Evolutionary conservation across 2,797 vertebrate genomes (phyloP), one percentile per base, ranked within the genome.

Genomic region (Masticophis lateralis): DNA sequence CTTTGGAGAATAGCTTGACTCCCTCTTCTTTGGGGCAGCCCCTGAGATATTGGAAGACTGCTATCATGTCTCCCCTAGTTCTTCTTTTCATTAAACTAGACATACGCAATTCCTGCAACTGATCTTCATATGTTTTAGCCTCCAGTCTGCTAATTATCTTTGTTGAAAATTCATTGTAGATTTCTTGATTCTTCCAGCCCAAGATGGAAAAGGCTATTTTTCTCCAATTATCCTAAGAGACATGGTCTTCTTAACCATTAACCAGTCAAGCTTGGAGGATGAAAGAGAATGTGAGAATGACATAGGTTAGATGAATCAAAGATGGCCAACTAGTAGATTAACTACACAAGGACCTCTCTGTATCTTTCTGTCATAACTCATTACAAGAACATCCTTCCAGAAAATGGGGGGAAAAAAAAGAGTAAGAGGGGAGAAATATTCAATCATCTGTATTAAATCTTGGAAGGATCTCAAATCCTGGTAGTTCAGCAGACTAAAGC

Each of bases 241-340:
- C 91, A 91, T 63, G 47, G 94, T 92, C 93, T 93, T 92, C 47
- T 51, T 51, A 83, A 59, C 91, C 90, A 88, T 95, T 95, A 95
- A 94, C 91, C 92, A 92, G 47, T 92, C 89, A 95, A 91, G 93
- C 95, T 95, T 94, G 92, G 86, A 96, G 95, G 92, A 93, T 86
- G 92, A 86, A 94, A 95, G 79, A 56, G 32, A n/a, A 95, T 95
- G 94, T 96, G 96, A 96, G 95, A 97, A 86, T 14, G 90, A 95
- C 90, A 25, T 93, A 88, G 0, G 93, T 95, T 94, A 95, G 20
- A 0, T 37, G 94, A 94, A 79, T 53, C 91, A 95, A 93, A 92
- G 91, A 32, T 94, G 94, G 60, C 89, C 93, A 79, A 61, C 92
- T 91, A 94, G 94, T 83, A 94, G 90, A 94, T 95, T 89, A 96